Evolutionary conservation across 2,888 invertebrate genomes (phyloP).

Genomic region (Latheticus oryzae): DNA sequence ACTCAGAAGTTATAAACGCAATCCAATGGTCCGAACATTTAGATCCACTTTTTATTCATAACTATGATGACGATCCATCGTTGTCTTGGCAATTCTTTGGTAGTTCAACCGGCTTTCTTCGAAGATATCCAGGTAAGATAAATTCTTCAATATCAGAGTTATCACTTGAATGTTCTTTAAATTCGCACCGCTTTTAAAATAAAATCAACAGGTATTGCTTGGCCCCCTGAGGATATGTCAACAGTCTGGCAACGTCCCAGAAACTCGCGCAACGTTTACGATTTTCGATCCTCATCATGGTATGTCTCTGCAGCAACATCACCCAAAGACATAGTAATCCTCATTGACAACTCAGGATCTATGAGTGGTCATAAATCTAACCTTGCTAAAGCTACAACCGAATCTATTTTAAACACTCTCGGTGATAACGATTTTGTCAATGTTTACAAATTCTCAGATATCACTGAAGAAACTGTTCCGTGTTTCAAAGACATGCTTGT

Average conservation of each 20-base stretch:
- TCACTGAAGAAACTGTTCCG: slow-evolving; percentile 83
- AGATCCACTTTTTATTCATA: slow-evolving; percentile 89
- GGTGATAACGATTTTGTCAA: slow-evolving; percentile 98
- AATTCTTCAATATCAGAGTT: no score
- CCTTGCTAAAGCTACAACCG: slow-evolving; percentile 89
- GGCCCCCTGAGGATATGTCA: slow-evolving; percentile 80
- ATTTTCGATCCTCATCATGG: slow-evolving; percentile 94
- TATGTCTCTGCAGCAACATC: slow-evolving; percentile 97
- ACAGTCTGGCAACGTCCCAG: slow-evolving; percentile 74
- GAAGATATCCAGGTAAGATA: slow-evolving; percentile 95
- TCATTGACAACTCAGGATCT: slow-evolving; percentile 92
- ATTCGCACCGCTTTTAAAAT: slow-evolving; percentile 8
- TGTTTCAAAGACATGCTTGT: slow-evolving; percentile 93
- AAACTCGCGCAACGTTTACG: slow-evolving; percentile 88
- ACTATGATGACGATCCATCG: slow-evolving; percentile 90
- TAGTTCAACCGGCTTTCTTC: slow-evolving; percentile 93
- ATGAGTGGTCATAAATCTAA: slow-evolving; percentile 87
- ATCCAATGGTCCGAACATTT: slow-evolving; percentile 96
- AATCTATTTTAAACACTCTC: slow-evolving; percentile 91
- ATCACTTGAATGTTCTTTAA: no score
- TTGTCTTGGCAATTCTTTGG: slow-evolving; percentile 99
- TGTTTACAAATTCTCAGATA: slow-evolving; percentile 89
- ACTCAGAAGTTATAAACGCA: slow-evolving; percentile 85
- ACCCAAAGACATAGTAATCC: slow-evolving; percentile 95
- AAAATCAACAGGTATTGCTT: slow-evolving; percentile 74